Evolutionary conservation across 2,113 vertebrate species (phyloP).

Genomic region (Saimiri boliviensis): DNA sequence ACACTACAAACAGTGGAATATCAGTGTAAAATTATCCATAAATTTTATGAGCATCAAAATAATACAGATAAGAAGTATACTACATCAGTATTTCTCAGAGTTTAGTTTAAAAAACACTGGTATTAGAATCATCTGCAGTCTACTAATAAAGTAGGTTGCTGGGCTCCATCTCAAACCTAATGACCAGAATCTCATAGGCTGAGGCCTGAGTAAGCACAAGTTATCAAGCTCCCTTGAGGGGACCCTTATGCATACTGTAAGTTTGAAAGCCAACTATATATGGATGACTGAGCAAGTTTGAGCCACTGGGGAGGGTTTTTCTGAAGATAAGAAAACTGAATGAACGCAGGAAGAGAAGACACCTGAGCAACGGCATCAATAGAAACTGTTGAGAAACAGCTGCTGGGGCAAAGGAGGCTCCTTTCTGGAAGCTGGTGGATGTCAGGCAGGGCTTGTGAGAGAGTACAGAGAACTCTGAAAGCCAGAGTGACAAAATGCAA

Average conservation of each 20-base stretch:
- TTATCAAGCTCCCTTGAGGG: neutral
- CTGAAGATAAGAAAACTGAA: neutral
- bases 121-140: neutral
- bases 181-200: neutral
- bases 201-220: neutral
- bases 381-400: neutral
- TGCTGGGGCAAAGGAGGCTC: neutral
- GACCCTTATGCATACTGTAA: neutral
- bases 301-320: neutral
- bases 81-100: neutral
- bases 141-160: neutral
- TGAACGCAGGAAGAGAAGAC: neutral
- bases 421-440: neutral
- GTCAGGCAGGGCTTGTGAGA: neutral
- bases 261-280: neutral
- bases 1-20: neutral
- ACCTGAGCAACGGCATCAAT: neutral
- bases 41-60: neutral
- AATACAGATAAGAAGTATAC: neutral
- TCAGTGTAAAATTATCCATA: neutral
- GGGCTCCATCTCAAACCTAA: neutral
- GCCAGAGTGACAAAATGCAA: neutral
- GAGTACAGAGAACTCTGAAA: neutral
- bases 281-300: neutral
- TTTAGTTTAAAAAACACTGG: neutral